Percentiles rank a stretch among this genome's conserved stretches.
Conservation (phyloP, 2,113 vertebrate genomes). For the Pseudorhombus dupliciocellatus region DNA sequence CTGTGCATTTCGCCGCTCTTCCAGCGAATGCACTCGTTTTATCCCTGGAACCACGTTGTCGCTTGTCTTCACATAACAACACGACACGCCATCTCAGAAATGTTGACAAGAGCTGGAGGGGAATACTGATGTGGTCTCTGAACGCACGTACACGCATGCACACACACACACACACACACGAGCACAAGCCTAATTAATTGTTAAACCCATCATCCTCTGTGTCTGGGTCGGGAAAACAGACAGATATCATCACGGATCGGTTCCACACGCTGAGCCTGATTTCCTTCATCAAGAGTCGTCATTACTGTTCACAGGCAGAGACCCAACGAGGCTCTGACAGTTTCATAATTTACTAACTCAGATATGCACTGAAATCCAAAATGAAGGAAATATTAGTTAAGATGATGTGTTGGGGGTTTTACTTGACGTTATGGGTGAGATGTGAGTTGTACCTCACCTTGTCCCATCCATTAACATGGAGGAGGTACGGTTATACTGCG, state of each 20-base stretch:
- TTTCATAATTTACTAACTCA: no score
- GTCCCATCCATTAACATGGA: no score
- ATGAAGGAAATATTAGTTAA: neutral
- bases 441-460: no score
- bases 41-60: conserved; percentile 32
- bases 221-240: conserved; percentile 32
- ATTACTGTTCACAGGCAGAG: conserved; percentile 29
- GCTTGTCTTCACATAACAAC: conserved; percentile 29
- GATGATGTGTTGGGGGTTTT: no score
- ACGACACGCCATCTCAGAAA: conserved; percentile 49
- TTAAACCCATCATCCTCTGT: conserved; percentile 37
- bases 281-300: conserved; percentile 40
- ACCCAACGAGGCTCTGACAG: neutral
- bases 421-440: no score
- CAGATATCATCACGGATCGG: conserved; percentile 23
- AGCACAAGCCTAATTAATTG: conserved; percentile 33
- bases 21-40: neutral
- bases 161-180: conserved; percentile 4
- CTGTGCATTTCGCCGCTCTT: conserved; percentile 2
- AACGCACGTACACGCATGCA: conserved; percentile 7
- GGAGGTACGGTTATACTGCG: no score
- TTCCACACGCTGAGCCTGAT: neutral
- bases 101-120: conserved; percentile 39
- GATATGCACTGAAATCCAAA: no score
- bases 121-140: conserved; percentile 48